These are phyloP conservation scores for Phainopepla nitens DNA, from an alignment of 2,113 vertebrate genomes.

Conservation along the genomic window DNA sequence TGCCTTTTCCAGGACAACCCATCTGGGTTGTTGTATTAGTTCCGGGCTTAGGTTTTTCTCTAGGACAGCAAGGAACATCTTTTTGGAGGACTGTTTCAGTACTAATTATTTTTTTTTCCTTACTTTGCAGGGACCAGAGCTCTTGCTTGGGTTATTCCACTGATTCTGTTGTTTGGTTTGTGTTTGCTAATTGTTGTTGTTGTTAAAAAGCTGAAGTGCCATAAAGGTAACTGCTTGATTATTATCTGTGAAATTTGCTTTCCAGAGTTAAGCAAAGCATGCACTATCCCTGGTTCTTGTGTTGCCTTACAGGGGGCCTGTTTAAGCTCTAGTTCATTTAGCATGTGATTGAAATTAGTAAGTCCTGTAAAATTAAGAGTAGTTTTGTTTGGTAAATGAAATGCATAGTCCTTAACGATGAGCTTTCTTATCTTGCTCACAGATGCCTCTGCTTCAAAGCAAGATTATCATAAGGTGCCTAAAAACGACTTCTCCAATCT, in stretches of 20 bases:
- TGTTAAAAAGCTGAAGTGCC: not conserved
- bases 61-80: not conserved
- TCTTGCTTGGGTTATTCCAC: rapidly evolving
- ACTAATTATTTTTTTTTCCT: not conserved
- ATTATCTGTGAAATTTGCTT: not conserved
- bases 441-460: not conserved
- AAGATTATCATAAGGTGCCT: not conserved
- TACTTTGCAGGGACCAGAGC: not conserved
- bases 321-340: not conserved
- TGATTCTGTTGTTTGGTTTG: rapidly evolving
- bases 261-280: not conserved
- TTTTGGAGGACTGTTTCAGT: not conserved
- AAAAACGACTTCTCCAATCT: not conserved
- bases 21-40: not conserved
- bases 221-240: slow-evolving; percentile 30
- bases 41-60: not conserved
- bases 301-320: not conserved
- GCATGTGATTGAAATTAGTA: not conserved
- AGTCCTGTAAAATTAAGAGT: not conserved
- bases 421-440: not conserved
- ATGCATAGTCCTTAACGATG: not conserved
- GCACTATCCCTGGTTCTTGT: not conserved
- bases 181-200: rapidly evolving
- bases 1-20: not conserved
- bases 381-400: not conserved